Conservation (phyloP, 1,140 invertebrate species). For the Scaptomyza graminum region DNA sequence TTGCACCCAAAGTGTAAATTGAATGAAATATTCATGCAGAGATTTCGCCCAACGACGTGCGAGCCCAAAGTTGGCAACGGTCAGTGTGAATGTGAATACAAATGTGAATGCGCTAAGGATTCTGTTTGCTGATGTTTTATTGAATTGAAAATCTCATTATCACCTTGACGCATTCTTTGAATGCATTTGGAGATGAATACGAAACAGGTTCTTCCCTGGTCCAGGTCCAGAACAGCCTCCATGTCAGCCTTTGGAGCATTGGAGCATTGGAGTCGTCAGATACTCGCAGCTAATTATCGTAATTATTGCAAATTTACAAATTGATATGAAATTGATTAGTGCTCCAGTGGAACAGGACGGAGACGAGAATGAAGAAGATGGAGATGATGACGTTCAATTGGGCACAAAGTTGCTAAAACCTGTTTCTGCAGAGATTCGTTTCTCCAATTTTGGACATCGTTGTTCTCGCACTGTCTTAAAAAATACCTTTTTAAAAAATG, state of each 20-base stretch:
- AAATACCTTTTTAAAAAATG: conserved; percentile 26
- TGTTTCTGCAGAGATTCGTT: conserved; percentile 15
- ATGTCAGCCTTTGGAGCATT: conserved; percentile 13
- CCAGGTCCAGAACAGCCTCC: neutral
- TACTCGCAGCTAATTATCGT: conserved; percentile 83
- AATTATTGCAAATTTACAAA: conserved; percentile 84
- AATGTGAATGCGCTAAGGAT: conserved; percentile 5
- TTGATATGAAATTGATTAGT: conserved; percentile 84
- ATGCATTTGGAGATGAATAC: conserved; percentile 57
- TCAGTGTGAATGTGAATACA: conserved; percentile 48
- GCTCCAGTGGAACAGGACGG: conserved; percentile 46
- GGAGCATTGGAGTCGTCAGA: conserved; percentile 59
- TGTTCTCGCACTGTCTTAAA: conserved; percentile 4
- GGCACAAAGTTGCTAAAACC: conserved; percentile 19
- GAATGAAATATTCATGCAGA: conserved; percentile 81
- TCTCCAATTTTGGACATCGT: conserved; percentile 1
- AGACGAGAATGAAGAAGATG: conserved; percentile 29
- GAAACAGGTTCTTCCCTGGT: conserved; percentile 4
- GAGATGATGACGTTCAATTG: neutral
- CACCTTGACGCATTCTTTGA: conserved; percentile 77
- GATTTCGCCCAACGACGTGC: conserved; percentile 50
- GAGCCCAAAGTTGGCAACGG: conserved; percentile 68
- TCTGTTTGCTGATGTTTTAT: conserved; percentile 60
- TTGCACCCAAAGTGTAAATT: conserved; percentile 70
- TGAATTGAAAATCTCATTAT: conserved; percentile 81